Evolutionary conservation across 2,113 vertebrate species (phyloP), one percentile per base, ranked within the genome.

Genomic region (Piaya cayana): DNA sequence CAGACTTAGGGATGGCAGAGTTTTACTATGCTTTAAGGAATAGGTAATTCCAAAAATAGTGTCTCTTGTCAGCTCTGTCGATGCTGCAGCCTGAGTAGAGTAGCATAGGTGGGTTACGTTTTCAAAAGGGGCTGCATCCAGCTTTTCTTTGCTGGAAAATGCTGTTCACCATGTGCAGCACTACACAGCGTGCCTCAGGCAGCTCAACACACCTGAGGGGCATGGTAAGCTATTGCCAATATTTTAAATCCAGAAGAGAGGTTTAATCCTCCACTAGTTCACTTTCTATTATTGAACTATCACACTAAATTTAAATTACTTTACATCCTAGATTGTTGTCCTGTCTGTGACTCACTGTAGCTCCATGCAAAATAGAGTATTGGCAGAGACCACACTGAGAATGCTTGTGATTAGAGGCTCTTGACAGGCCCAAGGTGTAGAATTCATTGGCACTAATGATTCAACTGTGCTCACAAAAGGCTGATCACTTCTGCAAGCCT

Each of bases 31-130:
- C 87, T 94, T 92, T 79, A 82, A 82, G 62, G 70, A 91, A 67
- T 9, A 94, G 74, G 74, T 86, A 89, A 93, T 91, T 72, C 62
- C 70, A 95, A 85, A 85, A 85, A 75, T 36, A 88, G 90, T 29
- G 62, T 49, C 62, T 82, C 43, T 4, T 39, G 58, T 84, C 81
- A 93, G 52, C n/a, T 56, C 65, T 43, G 47, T 52, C 65, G 59
- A 4, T 0, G 0, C 84, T 50, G 52, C 53, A 49, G 53, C 37
- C 39, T 67, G 1, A 5, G 11, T 52, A 43, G 32, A 27, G 56
- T 23, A 26, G 52, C 58, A 53, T 45, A n/a, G 15, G 17, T 7
- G 34, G 37, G 60, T 39, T 42, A 17, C 1, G 1, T 67, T 87
- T 77, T 76, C 58, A 49, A 55, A 75, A 59, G 2, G 7, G 75